Evolutionary conservation across 2,113 vertebrate genomes (phyloP), one percentile per base, ranked within the genome.

Genomic region (Lota lota): DNA sequence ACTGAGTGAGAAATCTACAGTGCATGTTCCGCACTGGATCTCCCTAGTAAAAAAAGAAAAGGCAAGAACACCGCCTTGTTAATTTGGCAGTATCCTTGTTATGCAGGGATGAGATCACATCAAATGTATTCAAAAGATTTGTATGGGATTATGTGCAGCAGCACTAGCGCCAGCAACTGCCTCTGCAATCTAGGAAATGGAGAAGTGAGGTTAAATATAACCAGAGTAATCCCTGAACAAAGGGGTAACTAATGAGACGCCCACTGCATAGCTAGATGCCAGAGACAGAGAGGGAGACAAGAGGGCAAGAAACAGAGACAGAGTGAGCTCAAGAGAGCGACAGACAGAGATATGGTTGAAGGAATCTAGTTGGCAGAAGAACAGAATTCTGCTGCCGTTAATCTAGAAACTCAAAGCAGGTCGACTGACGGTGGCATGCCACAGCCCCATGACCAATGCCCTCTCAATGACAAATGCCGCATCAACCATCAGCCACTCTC

Each of bases 181-280:
- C 53, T 54, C 0, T 1, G n/a, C 20, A 66, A 72, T 75, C 69
- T 51, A 74, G 53, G 61, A 77, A 63, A 66, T 62, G 72, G 68
- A 70, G 69, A 79, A 54, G 72, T 61, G 36, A 70, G 70, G 80
- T 73, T 83, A 86, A 83, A 86, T 84, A 81, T 84, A 86, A 76
- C 80, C 77, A 62, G 36, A 67, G 58, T 85, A 82, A 86, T 80
- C 73, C 80, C 67, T 61, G 65, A 81, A 83, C 75, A 83, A 81
- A 77, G 66, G 76, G 77, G 47, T 70, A 56, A 67, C 77, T 73
- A 76, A 78, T 64, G 59, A 64, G 73, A 75, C 67, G 66, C 12
- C 75, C 62, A 17, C 50, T 64, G 67, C 4, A 72, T 36, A 58
- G 61, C 15, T 36, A 65, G 66, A 53, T 74, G 58, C 1, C 65